Base-by-base conservation (phyloP, 2,888 invertebrate genomes). In the Ormyrus rosae region DNA sequence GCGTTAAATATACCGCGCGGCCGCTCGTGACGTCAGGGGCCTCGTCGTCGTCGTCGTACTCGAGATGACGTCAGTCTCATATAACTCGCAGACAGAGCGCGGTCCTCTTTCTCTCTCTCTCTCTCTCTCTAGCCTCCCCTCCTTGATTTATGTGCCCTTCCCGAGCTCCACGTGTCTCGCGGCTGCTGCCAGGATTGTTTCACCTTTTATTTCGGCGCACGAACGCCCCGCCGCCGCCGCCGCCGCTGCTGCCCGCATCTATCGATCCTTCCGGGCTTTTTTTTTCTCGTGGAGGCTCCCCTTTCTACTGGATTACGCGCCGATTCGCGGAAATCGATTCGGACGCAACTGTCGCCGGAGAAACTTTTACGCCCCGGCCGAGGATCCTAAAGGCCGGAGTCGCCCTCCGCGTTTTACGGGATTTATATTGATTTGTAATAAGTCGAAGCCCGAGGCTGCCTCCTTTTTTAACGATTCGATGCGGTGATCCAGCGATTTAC, bases 61-160 rank as follows among this genome's bases (percentile, higher is more conserved):
- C 70, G 6, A 51, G 81, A 82, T 86, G 86, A 86, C 87, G 86
- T 85, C 86, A 84, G 83, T 82, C 82, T 83, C 84, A 82, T 86
- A 86, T 85, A 87, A 84, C 78, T 71, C 81, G n/a, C 51, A 9
- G 65, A 61, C 50, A 69, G 69, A 51, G 74, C 68, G 72, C 58
- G 78, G 78, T 34, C 60, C 63, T 73, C 51, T 51, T 53, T 10
- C 76, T 46, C 61, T 68, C 50, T 48, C 34, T 56, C 55, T 58
- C 67, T 51, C 48, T 48, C 48, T 48, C 45, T 69, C 9, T 81
- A 55, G 70, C 76, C 46, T 71, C 9, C 45, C 45, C 50, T 60
- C 10, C 75, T 71, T 72, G 75, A 67, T 75, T 81, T 78, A 75
- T 74, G 56, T 34, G 60, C 64, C 56, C 64, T 70, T 73, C 79